These are phyloP conservation scores for Platichthys flesus DNA, from an alignment of 2,113 vertebrate genomes.

Conservation along the genomic window DNA sequence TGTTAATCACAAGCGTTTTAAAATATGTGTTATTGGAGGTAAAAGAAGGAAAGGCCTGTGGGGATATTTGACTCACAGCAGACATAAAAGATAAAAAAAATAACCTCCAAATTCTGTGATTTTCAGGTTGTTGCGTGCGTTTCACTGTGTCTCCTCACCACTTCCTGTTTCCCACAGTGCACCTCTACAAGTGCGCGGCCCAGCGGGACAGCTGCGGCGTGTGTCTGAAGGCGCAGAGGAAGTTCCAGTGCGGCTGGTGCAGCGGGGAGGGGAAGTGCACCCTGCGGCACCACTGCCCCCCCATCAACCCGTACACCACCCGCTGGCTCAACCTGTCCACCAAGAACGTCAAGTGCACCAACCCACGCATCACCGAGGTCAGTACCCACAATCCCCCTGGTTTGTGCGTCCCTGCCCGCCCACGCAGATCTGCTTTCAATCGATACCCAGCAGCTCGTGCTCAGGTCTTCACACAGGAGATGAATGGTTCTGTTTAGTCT, in stretches of 20 bases:
- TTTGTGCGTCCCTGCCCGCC: slow-evolving; percentile 18
- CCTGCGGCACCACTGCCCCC: slow-evolving; percentile 87
- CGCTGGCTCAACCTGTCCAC: slow-evolving; percentile 95
- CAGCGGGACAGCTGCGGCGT: slow-evolving; percentile 97
- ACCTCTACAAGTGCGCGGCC: slow-evolving; percentile 97
- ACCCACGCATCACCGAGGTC: slow-evolving; percentile 98
- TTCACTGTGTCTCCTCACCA: background rate
- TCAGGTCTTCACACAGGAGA: background rate
- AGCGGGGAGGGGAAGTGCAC: slow-evolving; percentile 89
- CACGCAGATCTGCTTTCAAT: slow-evolving; percentile 14
- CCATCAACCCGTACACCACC: slow-evolving; percentile 79
- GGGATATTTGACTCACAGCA: slow-evolving; percentile 19
- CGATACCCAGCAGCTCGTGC: slow-evolving; percentile 23
- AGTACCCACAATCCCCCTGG: slow-evolving; percentile 50
- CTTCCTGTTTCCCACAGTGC: slow-evolving; percentile 82
- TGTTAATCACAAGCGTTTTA: slow-evolving; percentile 26
- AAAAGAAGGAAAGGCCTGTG: background rate
- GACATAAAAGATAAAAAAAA: slow-evolving; percentile 9
- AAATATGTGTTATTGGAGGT: background rate
- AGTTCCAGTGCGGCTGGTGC: slow-evolving; percentile 98
- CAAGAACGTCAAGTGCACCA: slow-evolving; percentile 94
- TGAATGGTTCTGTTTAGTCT: no score
- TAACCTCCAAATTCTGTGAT: background rate
- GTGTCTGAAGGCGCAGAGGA: slow-evolving; percentile 94
- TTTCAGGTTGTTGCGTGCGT: background rate